Conservation (phyloP, 2,797 vertebrate species). For the Benthosema pterotum region DNA sequence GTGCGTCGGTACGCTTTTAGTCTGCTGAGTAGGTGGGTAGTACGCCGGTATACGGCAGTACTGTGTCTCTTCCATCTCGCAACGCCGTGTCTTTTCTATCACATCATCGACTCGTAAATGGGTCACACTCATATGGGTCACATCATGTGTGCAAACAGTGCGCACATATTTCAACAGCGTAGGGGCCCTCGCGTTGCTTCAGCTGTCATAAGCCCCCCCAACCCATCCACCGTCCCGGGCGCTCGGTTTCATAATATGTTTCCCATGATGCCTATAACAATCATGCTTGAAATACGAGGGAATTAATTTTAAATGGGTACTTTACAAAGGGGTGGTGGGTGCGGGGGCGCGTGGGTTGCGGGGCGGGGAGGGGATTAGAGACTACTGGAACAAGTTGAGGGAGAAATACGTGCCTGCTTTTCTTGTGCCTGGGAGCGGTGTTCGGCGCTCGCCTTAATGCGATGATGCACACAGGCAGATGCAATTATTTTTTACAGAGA, state of each 20-base stretch:
- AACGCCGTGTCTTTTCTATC: not conserved
- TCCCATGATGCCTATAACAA: slow-evolving; percentile 9
- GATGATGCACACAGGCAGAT: slow-evolving; percentile 42
- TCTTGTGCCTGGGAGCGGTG: slow-evolving; percentile 2
- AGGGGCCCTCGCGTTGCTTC: not conserved
- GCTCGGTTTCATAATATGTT: slow-evolving; percentile 17
- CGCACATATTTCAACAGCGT: slow-evolving; percentile 1
- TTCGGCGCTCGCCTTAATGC: slow-evolving; percentile 9
- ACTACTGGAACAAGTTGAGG: slow-evolving; percentile 4
- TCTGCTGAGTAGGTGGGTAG: too few species aligned
- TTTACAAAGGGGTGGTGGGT: not conserved
- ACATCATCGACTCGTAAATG: not conserved
- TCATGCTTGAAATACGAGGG: slow-evolving; percentile 20
- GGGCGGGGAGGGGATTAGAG: not conserved
- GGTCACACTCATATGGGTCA: not conserved
- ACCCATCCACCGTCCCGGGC: not conserved
- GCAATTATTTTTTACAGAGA: slow-evolving; percentile 55
- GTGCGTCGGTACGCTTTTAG: not conserved
- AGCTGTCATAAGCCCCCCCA: not conserved
- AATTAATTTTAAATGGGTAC: slow-evolving; percentile 18
- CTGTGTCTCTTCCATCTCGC: too few species aligned
- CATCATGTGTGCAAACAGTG: slow-evolving; percentile 1
- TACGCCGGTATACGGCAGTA: too few species aligned
- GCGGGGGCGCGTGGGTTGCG: too few species aligned
- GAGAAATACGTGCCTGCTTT: slow-evolving; percentile 18